Conservation (phyloP, 2,888 invertebrate genomes). For the Adelphocoris suturalis region DNA sequence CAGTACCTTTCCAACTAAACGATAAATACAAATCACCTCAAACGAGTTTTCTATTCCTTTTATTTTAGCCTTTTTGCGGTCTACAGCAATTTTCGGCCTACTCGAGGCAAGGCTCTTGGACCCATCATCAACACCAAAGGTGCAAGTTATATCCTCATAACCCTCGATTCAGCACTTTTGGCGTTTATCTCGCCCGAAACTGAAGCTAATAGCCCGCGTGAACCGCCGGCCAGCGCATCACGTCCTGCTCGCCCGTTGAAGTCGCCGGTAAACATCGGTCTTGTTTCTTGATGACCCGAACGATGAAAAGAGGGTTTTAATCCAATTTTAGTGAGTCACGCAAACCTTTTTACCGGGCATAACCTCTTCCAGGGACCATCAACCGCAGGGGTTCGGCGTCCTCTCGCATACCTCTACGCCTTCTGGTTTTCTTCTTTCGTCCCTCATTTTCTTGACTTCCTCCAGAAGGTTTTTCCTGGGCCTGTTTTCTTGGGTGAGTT, state of each 20-base stretch:
- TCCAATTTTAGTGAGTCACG: constrained; percentile 62
- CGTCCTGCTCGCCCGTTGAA: background rate
- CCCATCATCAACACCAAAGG: constrained; percentile 21
- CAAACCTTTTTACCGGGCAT: constrained; percentile 13
- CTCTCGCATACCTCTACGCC: no score
- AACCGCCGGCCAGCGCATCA: constrained; percentile 4
- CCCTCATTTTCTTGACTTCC: constrained; percentile 15
- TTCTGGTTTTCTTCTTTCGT: background rate
- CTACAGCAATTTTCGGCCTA: background rate
- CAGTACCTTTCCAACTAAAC: background rate
- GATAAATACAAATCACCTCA: background rate
- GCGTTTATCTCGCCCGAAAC: background rate
- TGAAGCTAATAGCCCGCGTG: background rate
- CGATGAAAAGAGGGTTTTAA: constrained; percentile 46
- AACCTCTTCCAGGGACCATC: background rate
- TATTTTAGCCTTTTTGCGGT: background rate
- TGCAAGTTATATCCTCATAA: background rate
- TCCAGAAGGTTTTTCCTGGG: background rate
- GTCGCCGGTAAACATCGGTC: constrained; percentile 4
- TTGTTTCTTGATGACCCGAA: constrained; percentile 24
- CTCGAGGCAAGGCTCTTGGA: background rate
- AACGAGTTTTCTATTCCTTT: background rate
- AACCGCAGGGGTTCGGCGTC: background rate
- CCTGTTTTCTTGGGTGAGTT: background rate
- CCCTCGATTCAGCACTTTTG: background rate